Percentiles rank a stretch among this genome's conserved stretches.
These are phyloP conservation scores for Hylomyscus alleni DNA, from an alignment of 2,797 vertebrate species.

Conservation along the genomic window DNA sequence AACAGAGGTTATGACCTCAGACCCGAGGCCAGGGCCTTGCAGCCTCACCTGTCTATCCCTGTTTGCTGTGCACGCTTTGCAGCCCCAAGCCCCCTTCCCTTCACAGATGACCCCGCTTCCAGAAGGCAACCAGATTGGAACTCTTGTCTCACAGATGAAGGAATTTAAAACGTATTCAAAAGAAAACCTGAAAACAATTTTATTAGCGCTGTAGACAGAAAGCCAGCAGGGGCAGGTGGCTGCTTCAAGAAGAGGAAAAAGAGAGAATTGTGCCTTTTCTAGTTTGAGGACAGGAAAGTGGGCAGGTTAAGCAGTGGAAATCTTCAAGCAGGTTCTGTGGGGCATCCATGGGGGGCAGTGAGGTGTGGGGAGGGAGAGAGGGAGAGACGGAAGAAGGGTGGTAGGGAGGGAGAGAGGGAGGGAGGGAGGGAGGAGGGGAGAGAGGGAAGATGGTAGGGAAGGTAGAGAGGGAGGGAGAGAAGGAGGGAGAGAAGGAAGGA, in stretches of 20 bases:
- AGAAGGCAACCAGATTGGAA: not conserved
- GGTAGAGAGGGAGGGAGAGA: too few species aligned
- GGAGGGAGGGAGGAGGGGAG: too few species aligned
- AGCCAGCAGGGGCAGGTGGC: not conserved
- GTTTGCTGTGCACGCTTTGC: not conserved
- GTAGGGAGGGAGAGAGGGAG: too few species aligned
- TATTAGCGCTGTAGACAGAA: not conserved
- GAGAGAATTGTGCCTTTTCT: not conserved
- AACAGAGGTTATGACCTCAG: not conserved
- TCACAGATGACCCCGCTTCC: not conserved
- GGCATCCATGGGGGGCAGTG: not conserved
- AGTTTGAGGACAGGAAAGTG: not conserved
- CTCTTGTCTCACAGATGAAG: not conserved
- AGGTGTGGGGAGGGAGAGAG: not conserved
- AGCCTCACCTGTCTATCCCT: not conserved
- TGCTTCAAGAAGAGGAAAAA: not conserved
- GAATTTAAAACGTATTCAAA: not conserved
- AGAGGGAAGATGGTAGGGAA: too few species aligned
- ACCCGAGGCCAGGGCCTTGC: fast-evolving
- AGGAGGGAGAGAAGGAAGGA: too few species aligned
- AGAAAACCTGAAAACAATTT: not conserved
- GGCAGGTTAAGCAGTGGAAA: too few species aligned
- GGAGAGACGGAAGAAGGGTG: fast-evolving
- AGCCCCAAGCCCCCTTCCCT: not conserved
- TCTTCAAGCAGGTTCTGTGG: not conserved